These are phyloP conservation scores for Desmodus rotundus DNA, from an alignment of 2,113 vertebrate genomes.

Conservation along the genomic window DNA sequence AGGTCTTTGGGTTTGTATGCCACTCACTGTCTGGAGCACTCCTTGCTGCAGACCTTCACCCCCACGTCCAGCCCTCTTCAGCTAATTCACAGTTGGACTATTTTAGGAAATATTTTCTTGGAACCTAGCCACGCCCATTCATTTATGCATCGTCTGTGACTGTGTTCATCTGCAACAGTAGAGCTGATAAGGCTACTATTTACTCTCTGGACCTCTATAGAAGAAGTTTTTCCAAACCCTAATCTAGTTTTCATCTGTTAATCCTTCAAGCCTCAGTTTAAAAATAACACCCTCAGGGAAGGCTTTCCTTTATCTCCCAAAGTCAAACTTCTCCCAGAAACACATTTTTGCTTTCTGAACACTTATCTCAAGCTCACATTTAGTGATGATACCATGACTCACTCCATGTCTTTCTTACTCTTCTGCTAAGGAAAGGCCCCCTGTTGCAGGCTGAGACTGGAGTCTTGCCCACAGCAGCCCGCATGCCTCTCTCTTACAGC, in stretches of 20 bases:
- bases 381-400: not conserved
- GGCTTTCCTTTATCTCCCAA: not conserved
- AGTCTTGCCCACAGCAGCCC: not conserved
- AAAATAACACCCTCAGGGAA: not conserved
- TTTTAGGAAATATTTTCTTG: not conserved
- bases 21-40: not conserved
- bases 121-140: not conserved
- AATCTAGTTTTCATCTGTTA: not conserved
- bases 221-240: not conserved
- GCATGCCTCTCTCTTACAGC: not conserved
- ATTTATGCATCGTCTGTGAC: accelerated
- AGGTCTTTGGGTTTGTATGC: not conserved
- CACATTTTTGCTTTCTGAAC: not conserved
- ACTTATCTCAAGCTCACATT: not conserved
- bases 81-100: not conserved
- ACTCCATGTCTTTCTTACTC: not conserved
- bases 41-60: not conserved
- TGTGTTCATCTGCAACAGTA: not conserved
- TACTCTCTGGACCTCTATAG: not conserved
- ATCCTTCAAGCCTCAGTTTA: not conserved
- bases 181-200: not conserved
- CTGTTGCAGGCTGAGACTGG: too few relatives aligned
- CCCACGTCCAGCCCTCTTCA: not conserved
- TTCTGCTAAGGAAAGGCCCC: not conserved
- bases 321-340: not conserved